Evolutionary conservation across 2,797 vertebrate species (phyloP).

Genomic region (Bryconaethiops microstoma): DNA sequence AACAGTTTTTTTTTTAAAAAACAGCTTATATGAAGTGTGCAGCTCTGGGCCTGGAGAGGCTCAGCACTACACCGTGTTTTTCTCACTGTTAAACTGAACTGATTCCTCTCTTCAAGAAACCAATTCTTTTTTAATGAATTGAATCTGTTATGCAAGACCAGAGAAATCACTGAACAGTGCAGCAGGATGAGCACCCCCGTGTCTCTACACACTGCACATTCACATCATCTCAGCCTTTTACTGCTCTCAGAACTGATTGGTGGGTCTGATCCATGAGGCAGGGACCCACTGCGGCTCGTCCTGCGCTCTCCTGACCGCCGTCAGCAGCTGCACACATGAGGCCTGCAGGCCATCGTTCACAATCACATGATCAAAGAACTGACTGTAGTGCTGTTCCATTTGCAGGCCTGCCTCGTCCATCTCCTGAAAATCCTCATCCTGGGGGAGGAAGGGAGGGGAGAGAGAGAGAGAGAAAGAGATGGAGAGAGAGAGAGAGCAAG

Average conservation of each 20-base stretch:
- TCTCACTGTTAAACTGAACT: neutral
- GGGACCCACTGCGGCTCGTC: conserved; percentile 94
- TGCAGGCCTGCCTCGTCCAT: conserved; percentile 86
- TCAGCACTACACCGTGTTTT: neutral
- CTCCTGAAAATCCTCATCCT: conserved; percentile 95
- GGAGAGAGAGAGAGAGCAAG: neutral
- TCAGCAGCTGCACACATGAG: conserved; percentile 81
- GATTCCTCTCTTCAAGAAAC: neutral
- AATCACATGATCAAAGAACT: conserved; percentile 90
- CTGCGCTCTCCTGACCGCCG: conserved; percentile 81
- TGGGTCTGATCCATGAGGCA: conserved; percentile 86
- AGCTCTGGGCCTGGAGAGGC: neutral
- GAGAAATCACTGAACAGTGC: neutral
- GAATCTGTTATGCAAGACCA: neutral
- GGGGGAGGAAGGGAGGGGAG: neutral
- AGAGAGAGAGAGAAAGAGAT: neutral
- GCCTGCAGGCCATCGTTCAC: conserved; percentile 88
- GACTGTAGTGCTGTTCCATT: conserved; percentile 86
- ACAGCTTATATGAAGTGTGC: neutral
- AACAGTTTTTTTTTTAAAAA: neutral
- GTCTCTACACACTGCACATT: neutral
- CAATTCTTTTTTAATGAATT: too few species aligned
- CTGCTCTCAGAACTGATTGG: conserved; percentile 68
- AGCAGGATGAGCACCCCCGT: too few species aligned
- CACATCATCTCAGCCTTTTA: neutral